Evolutionary conservation across 2,888 invertebrate genomes (phyloP).

Genomic region (Biston stratarius): DNA sequence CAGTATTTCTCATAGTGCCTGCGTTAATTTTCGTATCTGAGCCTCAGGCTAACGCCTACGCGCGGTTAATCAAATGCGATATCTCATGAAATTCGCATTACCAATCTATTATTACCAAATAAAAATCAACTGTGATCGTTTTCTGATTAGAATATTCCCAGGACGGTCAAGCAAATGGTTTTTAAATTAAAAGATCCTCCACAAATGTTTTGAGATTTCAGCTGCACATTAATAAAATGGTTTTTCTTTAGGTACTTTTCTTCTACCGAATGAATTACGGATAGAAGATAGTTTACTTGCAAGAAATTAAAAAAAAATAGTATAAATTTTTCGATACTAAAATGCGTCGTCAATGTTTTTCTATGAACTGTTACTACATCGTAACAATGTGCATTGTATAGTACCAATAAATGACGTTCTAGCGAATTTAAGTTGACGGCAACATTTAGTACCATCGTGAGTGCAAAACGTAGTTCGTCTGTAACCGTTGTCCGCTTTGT

Average conservation of each 20-base stretch:
- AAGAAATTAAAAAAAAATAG: too few relatives aligned
- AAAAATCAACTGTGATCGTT: neutral
- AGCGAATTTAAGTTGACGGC: slow-evolving; percentile 6
- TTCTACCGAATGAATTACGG: too few relatives aligned
- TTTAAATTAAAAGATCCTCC: slow-evolving; percentile 29
- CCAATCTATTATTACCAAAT: neutral
- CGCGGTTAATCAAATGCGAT: neutral
- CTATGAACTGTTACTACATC: neutral
- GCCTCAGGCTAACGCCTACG: neutral
- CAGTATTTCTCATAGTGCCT: neutral
- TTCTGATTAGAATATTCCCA: slow-evolving; percentile 43
- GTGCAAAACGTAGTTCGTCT: slow-evolving; percentile 21
- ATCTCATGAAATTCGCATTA: slow-evolving; percentile 6
- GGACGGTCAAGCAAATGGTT: slow-evolving; percentile 41
- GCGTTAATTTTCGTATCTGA: neutral
- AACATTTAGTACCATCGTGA: slow-evolving; percentile 14
- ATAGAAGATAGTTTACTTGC: too few relatives aligned
- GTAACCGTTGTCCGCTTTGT: slow-evolving; percentile 39
- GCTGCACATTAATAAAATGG: neutral
- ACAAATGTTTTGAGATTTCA: neutral
- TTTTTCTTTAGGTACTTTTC: neutral
- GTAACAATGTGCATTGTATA: neutral
- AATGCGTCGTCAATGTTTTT: neutral
- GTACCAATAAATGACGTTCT: neutral
- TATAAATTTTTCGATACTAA: too few relatives aligned